Conservation (phyloP, 2,113 vertebrate species). For the Merops nubicus region DNA sequence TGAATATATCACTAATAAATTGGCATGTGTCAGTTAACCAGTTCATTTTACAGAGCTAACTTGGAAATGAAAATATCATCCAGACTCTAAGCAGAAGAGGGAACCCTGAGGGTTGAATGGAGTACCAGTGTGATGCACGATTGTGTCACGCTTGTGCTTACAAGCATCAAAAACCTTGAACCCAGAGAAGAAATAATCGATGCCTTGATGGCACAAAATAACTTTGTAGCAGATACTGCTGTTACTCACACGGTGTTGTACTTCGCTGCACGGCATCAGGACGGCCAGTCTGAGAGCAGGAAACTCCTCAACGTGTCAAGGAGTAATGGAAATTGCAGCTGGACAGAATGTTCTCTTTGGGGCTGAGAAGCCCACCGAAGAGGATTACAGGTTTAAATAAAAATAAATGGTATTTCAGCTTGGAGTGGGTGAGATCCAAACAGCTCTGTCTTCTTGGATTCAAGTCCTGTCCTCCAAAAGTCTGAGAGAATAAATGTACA, state of each 20-base stretch:
- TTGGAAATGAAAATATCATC: background rate
- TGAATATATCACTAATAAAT: conserved; percentile 5
- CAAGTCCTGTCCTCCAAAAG: background rate
- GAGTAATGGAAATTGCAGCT: background rate
- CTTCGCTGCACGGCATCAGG: background rate
- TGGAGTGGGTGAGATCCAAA: background rate
- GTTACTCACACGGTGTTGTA: background rate
- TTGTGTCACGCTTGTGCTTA: background rate
- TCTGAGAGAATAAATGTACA: background rate
- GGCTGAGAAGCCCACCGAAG: background rate
- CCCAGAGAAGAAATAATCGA: background rate
- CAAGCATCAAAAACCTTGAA: background rate
- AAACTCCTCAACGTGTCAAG: background rate
- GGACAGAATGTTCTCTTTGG: background rate
- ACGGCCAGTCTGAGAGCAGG: background rate
- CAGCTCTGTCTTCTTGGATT: background rate
- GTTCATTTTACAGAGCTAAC: conserved; percentile 1
- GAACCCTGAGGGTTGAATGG: background rate
- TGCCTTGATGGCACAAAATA: background rate
- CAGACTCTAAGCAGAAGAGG: background rate
- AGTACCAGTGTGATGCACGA: background rate
- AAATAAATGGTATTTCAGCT: background rate
- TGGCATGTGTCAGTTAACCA: background rate
- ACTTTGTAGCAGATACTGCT: background rate
- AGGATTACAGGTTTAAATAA: background rate